A percentile compares a stretch with the other conserved stretches of the same genome.
These are phyloP conservation scores for Mactromeris polynyma DNA, from an alignment of 2,888 invertebrate species.

Conservation along the genomic window DNA sequence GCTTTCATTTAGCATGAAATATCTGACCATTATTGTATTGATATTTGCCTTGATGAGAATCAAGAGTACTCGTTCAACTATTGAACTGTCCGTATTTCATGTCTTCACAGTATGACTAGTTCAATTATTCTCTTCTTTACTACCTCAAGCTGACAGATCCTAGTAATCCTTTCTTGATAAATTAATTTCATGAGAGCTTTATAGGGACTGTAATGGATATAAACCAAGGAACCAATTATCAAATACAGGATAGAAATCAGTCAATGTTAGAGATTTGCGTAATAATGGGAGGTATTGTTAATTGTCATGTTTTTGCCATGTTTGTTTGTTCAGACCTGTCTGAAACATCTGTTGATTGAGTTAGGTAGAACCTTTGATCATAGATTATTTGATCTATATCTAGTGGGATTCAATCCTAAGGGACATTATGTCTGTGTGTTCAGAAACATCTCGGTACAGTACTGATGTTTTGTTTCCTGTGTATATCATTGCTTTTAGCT, in stretches of 20 bases:
- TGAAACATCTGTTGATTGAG: neutral
- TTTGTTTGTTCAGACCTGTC: neutral
- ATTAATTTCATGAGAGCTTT: slow-evolving; percentile 8
- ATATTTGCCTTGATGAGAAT: neutral
- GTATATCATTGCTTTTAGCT: no score
- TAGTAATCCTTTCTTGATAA: neutral
- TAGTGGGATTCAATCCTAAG: no score
- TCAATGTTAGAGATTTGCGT: neutral
- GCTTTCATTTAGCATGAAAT: neutral
- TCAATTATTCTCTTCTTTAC: neutral
- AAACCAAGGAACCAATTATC: neutral
- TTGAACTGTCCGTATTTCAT: neutral
- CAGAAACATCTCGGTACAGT: no score
- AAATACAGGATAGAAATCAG: neutral
- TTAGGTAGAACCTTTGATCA: neutral
- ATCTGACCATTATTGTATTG: neutral
- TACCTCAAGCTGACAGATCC: neutral
- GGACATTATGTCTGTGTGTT: no score
- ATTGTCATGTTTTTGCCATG: neutral
- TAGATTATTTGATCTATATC: no score
- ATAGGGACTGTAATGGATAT: neutral
- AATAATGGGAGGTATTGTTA: neutral
- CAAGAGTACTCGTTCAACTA: neutral
- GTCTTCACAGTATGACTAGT: neutral
- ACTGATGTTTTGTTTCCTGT: no score